A percentile compares a stretch with the other conserved stretches of the same genome.
phyloP scores from a whole-genome alignment of 64 coral and sea anemone genomes.

The Montipora foliosa region DNA sequence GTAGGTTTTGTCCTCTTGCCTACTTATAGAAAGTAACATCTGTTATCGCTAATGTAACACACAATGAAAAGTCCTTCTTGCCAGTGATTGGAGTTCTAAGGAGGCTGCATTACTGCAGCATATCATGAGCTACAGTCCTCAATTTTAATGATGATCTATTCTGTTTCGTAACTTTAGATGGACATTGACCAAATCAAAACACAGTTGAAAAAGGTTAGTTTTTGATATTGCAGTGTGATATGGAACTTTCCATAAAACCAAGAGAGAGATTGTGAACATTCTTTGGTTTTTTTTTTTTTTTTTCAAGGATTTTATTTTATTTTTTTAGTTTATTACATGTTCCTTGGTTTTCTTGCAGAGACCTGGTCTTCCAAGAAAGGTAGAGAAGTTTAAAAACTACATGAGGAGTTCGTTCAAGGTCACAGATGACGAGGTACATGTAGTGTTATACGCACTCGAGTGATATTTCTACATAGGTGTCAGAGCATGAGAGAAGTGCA shows the following conservation, averaged over 20 bases:
- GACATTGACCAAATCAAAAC: slow-evolving; percentile 20
- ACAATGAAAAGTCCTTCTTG: too few relatives aligned
- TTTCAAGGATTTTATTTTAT: too few relatives aligned
- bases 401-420: slow-evolving; percentile 58
- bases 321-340: not conserved
- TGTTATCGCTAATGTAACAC: too few relatives aligned
- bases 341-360: not conserved
- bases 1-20: too few relatives aligned
- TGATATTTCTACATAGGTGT: too few relatives aligned
- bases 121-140: too few relatives aligned
- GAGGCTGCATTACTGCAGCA: too few relatives aligned
- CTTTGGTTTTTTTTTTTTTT: not conserved
- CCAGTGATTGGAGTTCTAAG: too few relatives aligned
- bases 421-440: slow-evolving; percentile 55
- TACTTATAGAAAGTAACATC: too few relatives aligned
- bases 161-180: not conserved
- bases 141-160: not conserved
- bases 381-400: slow-evolving; percentile 71
- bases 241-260: too few relatives aligned
- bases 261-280: too few relatives aligned
- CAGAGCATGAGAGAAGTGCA: not conserved
- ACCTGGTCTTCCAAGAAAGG: slow-evolving; percentile 60
- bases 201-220: slow-evolving; percentile 16
- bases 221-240: not conserved
- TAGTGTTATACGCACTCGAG: not conserved